phyloP scores from a whole-genome alignment of 2,113 vertebrate species.

The Parus major region DNA sequence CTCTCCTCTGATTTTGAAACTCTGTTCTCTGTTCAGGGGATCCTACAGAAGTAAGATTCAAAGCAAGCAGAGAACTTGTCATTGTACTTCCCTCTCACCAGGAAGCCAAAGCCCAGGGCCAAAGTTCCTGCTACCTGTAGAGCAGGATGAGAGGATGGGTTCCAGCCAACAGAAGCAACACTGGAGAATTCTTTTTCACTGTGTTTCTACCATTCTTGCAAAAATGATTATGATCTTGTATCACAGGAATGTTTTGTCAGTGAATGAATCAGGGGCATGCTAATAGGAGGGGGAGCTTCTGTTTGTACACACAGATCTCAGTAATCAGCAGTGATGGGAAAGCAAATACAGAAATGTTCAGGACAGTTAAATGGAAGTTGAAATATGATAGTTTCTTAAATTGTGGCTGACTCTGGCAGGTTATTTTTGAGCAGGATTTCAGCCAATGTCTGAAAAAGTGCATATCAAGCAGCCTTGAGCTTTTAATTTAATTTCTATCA shows the following conservation, averaged over 20 bases:
- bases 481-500: constrained; percentile 68
- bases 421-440: background rate
- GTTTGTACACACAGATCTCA: background rate
- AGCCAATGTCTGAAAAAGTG: constrained; percentile 14
- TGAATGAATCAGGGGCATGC: background rate
- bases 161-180: background rate
- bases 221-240: background rate
- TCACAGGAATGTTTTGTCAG: background rate
- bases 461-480: constrained; percentile 31
- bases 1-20: background rate
- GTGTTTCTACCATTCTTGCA: background rate
- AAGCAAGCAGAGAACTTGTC: background rate
- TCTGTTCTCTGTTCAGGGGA: too few species aligned
- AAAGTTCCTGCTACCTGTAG: background rate
- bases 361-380: background rate
- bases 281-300: background rate
- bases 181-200: background rate
- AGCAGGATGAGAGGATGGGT: background rate
- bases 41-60: background rate
- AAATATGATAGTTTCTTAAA: constrained; percentile 9
- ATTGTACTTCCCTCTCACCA: background rate
- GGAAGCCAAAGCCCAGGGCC: background rate
- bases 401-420: background rate
- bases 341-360: background rate
- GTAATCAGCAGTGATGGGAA: background rate